These are phyloP conservation scores for Melanogrammus aeglefinus DNA, from an alignment of 2,797 vertebrate genomes.

Conservation along the genomic window DNA sequence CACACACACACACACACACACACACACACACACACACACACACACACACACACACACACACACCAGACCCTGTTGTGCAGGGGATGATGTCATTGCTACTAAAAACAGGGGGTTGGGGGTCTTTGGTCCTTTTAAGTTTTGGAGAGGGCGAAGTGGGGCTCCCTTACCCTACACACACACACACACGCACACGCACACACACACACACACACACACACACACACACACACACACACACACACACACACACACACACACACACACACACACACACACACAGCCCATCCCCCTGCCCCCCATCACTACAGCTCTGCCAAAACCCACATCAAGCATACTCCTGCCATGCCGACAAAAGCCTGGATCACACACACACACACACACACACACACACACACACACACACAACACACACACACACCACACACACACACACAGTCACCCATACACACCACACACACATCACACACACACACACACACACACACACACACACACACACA, in stretches of 20 bases:
- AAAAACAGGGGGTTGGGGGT: slow-evolving; percentile 53
- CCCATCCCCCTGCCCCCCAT: not conserved
- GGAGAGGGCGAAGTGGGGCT: slow-evolving; percentile 41
- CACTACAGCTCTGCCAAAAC: not conserved
- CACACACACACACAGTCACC: slow-evolving; percentile 18
- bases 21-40: slow-evolving; percentile 30
- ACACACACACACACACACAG: no score
- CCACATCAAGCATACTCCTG: slow-evolving; percentile 75
- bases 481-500: slow-evolving; percentile 21
- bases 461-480: slow-evolving; percentile 9
- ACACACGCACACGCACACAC: not conserved
- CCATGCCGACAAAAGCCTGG: slow-evolving; percentile 67
- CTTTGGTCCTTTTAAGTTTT: slow-evolving; percentile 75
- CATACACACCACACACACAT: not conserved
- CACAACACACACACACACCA: slow-evolving; percentile 21
- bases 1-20: slow-evolving; percentile 52
- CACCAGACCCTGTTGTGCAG: slow-evolving; percentile 57
- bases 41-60: slow-evolving; percentile 44
- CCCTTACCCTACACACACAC: not conserved
- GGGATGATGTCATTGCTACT: slow-evolving; percentile 75
- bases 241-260: no score
- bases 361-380: slow-evolving; percentile 11
- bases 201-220: not conserved
- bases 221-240: no score
- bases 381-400: slow-evolving; percentile 23